Evolutionary conservation across 2,797 vertebrate genomes (phyloP).

Genomic region (Falco berigora): DNA sequence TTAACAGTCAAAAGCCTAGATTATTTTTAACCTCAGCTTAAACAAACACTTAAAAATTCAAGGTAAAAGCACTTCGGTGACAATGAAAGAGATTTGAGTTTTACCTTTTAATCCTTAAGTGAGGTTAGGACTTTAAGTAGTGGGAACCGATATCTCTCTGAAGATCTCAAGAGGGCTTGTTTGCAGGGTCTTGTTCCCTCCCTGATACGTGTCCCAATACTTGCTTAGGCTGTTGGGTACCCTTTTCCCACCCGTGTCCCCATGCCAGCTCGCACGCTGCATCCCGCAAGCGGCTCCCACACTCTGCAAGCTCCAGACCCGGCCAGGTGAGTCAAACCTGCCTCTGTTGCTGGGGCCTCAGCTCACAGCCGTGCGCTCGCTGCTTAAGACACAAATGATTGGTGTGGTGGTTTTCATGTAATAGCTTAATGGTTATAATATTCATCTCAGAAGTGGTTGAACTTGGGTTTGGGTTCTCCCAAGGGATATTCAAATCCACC

Average conservation of each 20-base stretch:
- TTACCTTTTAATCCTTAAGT: background rate
- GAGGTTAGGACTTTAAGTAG: background rate
- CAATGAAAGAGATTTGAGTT: background rate
- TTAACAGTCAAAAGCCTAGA: background rate
- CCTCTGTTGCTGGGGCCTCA: background rate
- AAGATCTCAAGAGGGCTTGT: background rate
- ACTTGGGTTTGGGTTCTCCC: conserved; percentile 27
- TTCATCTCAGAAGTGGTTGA: conserved; percentile 42
- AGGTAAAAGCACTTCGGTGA: background rate
- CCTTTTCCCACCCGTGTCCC: background rate
- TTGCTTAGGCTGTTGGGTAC: background rate
- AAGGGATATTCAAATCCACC: conserved; percentile 55
- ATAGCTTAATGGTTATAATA: conserved; percentile 6
- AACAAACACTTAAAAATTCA: background rate
- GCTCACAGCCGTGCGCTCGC: background rate
- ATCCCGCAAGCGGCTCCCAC: background rate
- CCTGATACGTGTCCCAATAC: background rate
- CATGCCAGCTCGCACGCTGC: background rate
- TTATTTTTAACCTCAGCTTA: background rate
- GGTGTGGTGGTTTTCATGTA: conserved; percentile 27
- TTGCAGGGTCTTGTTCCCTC: background rate
- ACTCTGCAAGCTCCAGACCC: background rate
- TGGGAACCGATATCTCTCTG: background rate
- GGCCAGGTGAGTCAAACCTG: conserved; percentile 51
- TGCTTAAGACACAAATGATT: conserved; percentile 52